Evolutionary conservation across 2,797 vertebrate species (phyloP), one percentile per base, ranked within the genome.

Genomic region (Malurus splendens): DNA sequence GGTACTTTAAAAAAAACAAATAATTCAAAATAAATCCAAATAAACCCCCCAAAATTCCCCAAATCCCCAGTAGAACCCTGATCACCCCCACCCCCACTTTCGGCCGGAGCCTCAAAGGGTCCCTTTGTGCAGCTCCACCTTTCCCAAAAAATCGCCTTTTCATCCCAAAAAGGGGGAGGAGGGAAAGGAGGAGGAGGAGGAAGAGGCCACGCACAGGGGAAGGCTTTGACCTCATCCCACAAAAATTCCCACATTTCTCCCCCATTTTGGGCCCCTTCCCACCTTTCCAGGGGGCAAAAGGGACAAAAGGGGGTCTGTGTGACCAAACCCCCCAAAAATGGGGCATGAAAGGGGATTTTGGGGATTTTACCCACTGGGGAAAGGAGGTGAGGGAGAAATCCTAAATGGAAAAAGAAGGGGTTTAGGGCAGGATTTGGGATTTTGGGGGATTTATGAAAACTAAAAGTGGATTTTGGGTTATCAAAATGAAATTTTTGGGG

Each of bases 81-180:
- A 36, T 36, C 36, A 36, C 36, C 36, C 36, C 36, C 36, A 36
- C 36, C 36, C 36, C 36, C 36, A 11, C 36, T 36, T 36, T 36
- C 36, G 36, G 36, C 36, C 36, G 36, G 36, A 36, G 36, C 36
- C 36, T 79, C 64, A 80, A 80, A 80, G 76, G 77, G 56, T 60
- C 47, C n/a, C 77, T 80, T 80, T 80, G 77, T 80, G 45, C 45
- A 7, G 44, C 45, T 47, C 23, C 23, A 60, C 64, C 64, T 80
- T 80, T 68, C 55, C 77, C 64, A 68, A 80, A 80, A 68, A 80
- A 51, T 80, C n/a, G 45, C n/a, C 55, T 80, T 80, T 80, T 80
- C 77, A 80, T 80, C 77, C 77, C 65, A 51, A 60, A 79, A 79
- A 79, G 68, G 14, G 65, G 77, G 77, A 80, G 77, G 77, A 80